Conservation (phyloP, 1,140 invertebrate species). For the Drosophila aff. region DNA sequence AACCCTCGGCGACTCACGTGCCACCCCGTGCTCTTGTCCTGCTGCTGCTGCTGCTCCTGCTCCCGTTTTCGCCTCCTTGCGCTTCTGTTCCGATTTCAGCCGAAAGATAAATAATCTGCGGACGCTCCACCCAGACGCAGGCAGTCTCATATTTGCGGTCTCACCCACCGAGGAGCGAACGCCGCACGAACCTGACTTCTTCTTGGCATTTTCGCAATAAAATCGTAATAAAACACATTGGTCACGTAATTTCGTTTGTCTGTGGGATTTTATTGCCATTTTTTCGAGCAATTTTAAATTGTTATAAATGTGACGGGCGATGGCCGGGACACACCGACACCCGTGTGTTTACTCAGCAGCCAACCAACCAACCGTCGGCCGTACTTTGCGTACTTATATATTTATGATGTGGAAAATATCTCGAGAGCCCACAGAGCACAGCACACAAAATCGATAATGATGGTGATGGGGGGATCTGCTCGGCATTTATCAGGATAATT, state of each 20-base stretch:
- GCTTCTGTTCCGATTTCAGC: slow-evolving; percentile 80
- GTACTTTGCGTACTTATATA: slow-evolving; percentile 67
- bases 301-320: slow-evolving; percentile 80
- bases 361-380: slow-evolving; percentile 20
- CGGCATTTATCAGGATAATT: slow-evolving; percentile 69
- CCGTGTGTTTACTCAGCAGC: slow-evolving; percentile 64
- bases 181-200: slow-evolving; percentile 64
- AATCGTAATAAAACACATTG: slow-evolving; percentile 85
- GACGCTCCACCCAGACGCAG: slow-evolving; percentile 68
- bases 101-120: slow-evolving; percentile 79
- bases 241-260: slow-evolving; percentile 85
- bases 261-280: slow-evolving; percentile 85
- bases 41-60: slow-evolving; percentile 20
- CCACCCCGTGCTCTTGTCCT: slow-evolving; percentile 40
- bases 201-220: slow-evolving; percentile 83
- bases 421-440: slow-evolving; percentile 39
- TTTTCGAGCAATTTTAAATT: slow-evolving; percentile 84
- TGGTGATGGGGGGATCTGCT: slow-evolving; percentile 38
- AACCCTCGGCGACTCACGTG: slow-evolving; percentile 76
- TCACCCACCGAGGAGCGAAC: slow-evolving; percentile 3
- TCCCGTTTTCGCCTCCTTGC: slow-evolving; percentile 51
- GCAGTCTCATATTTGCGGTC: slow-evolving; percentile 80
- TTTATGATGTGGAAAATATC: slow-evolving; percentile 84
- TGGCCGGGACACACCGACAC: slow-evolving; percentile 33
- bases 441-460: slow-evolving; percentile 67